Base-by-base conservation (phyloP, 2,888 invertebrate species). In the Chaitophorus viminalis region DNA sequence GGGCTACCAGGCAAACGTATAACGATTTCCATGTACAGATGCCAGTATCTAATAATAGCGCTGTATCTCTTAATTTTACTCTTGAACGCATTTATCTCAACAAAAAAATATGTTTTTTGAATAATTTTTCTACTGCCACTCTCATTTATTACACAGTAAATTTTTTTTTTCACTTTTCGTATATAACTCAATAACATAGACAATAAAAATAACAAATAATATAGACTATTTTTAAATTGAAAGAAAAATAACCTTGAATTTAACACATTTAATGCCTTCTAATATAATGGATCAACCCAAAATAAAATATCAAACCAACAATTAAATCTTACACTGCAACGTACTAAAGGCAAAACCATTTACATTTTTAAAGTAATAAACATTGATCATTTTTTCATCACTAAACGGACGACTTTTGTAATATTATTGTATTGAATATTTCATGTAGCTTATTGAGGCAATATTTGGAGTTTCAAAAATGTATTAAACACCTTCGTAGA, bases 361-460 rank as follows among this genome's bases (percentile, higher is more conserved):
- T 29, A 54, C 17, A 60, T 60, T 78, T 31, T 77, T 74, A 11
- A 33, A 17, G 29, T n/a, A 25, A 70, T 21, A 31, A 52, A 3
- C 18, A 72, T 31, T 54, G 33, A 52, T 82, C 8, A n/a, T 82
- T 70, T 4, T 33, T n/a, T 33, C n/a, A 54, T 54, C 29, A 6
- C 21, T 60, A 83, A 75, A 75, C 31, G 4, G 39, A 54, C 52
- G 72, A 33, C 14, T 74, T n/a, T 29, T n/a, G n/a, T 82, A 74
- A 82, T n/a, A n/a, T n/a, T n/a, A n/a, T 82, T 60, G 36, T n/a
- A 25, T 60, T 74, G 74, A 82, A 74, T 54, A 74, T 74, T 54
- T 54, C 21, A 74, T n/a, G 31, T 4, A 3, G 29, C 21, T 54
- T 60, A 25, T 60, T 60, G 3, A 60, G 60, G 4, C 60, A 60